Evolutionary conservation across 2,113 vertebrate species (phyloP), one percentile per base, ranked within the genome.

Genomic region (Cephalopterus ornatus): DNA sequence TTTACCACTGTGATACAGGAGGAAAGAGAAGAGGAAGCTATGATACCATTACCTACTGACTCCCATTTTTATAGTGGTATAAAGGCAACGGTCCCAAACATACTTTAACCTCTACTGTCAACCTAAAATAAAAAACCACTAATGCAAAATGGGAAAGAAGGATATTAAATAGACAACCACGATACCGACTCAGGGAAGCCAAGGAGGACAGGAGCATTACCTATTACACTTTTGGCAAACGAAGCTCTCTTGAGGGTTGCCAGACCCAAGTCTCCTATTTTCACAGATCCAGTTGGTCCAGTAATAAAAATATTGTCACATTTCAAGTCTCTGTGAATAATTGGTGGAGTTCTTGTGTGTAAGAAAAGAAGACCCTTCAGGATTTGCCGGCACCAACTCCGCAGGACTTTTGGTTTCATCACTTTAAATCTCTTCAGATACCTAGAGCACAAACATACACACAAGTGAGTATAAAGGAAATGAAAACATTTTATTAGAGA

Each of bases 261-360:
- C 93, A 99, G 95, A 80, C 99, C 99, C 92, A 99, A 98, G 90
- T 99, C 99, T 42, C 99, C 99, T 10, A 99, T 99, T 97, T 99
- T 99, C 88, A 99, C 99, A 13, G 99, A 99, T 92, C 99, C 99
- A 4, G 99, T 99, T 72, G 99, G 99, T 83, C 99, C 99, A 13
- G 99, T 99, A 97, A 99, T 99, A 97, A 99, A 99, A 98, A 99
- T 99, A 98, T 99, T 99, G 98, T 99, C 99, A 70, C 99, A 99
- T 97, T 99, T 99, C 59, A 99, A 98, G 97, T 99, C 99, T 85
- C 99, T 98, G 98, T 99, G 99, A 97, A 99, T 99, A 96, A 99
- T 99, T 50, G 99, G 99, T 53, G 99, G 99, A 11, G 99, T 98
- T 95, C 99, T 98, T 3, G 99, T 99, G 95, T 99, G 99, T 76